Conservation (phyloP, 2,797 vertebrate species). For the Parotocinclus haroldoi region DNA sequence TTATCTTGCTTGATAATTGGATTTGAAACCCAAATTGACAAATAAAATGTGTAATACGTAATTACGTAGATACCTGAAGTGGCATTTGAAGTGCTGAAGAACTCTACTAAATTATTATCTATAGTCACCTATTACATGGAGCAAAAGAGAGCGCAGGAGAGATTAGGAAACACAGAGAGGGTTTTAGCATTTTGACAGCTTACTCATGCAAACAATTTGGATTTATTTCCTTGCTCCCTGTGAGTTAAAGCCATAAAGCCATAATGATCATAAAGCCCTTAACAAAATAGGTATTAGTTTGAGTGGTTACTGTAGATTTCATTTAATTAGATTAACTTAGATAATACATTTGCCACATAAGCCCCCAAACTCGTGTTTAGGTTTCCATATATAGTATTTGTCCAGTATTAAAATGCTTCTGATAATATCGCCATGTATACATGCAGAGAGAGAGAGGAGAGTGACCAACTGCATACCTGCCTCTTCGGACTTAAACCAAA, state of each 20-base stretch:
- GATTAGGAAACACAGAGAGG: constrained; percentile 8
- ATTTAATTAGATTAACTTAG: background rate
- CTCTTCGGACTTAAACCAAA: too few relatives aligned
- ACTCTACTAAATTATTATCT: constrained; percentile 57
- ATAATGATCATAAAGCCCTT: constrained; percentile 3
- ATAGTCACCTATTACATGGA: constrained; percentile 52
- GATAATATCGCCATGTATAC: too few relatives aligned
- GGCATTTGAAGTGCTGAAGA: constrained; percentile 45
- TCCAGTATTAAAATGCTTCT: too few relatives aligned
- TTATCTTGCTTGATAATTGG: constrained; percentile 64
- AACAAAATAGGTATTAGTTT: constrained; percentile 15
- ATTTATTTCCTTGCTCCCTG: constrained; percentile 20
- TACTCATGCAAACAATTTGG: constrained; percentile 24
- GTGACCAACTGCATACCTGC: too few relatives aligned
- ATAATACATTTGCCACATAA: too few relatives aligned
- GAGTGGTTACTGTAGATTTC: background rate
- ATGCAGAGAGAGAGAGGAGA: too few relatives aligned
- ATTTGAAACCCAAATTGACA: constrained; percentile 63
- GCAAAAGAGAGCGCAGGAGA: constrained; percentile 12
- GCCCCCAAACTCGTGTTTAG: too few relatives aligned
- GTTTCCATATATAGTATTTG: too few relatives aligned
- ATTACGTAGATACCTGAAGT: constrained; percentile 52
- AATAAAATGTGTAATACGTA: constrained; percentile 53
- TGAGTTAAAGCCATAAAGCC: too few relatives aligned
- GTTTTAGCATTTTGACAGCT: constrained; percentile 19